Evolutionary conservation across 2,797 vertebrate species (phyloP).

Genomic region (Hozukius guyotensis): DNA sequence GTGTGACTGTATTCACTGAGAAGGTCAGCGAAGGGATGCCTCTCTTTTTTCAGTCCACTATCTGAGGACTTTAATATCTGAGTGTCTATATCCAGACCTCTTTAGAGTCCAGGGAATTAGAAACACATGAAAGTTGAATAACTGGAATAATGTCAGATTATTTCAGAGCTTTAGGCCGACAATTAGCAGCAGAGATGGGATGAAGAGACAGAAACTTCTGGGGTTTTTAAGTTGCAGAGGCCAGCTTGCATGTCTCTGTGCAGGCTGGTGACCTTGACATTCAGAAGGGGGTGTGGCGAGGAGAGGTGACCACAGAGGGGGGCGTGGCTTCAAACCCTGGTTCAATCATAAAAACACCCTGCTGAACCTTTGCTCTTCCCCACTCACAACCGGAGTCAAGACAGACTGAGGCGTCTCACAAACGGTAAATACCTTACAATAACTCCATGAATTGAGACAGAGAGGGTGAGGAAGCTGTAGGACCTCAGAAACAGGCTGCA

Average conservation of each 20-base stretch:
- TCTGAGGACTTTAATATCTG: constrained; percentile 29
- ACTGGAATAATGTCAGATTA: not conserved
- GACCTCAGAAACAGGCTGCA: not conserved
- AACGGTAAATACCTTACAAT: constrained; percentile 75
- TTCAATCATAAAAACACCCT: constrained; percentile 70
- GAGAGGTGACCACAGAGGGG: constrained; percentile 26
- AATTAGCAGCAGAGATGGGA: not conserved
- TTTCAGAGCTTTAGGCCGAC: not conserved
- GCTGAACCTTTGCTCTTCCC: constrained; percentile 31
- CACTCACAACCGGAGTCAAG: constrained; percentile 82
- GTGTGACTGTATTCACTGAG: constrained; percentile 60
- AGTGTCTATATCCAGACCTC: constrained; percentile 15
- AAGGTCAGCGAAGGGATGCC: constrained; percentile 76
- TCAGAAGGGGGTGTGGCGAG: constrained; percentile 67
- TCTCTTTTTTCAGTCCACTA: constrained; percentile 55
- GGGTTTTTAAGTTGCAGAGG: not conserved
- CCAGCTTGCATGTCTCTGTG: not conserved
- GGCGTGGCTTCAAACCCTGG: constrained; percentile 59
- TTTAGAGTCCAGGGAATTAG: not conserved
- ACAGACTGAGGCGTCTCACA: constrained; percentile 76
- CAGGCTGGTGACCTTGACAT: constrained; percentile 81
- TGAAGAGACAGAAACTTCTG: not conserved
- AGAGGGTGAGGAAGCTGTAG: not conserved
- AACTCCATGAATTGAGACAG: fast-evolving
- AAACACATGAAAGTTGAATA: not conserved